Conservation (phyloP, 2,113 vertebrate species). For the Mastomys coucha region DNA sequence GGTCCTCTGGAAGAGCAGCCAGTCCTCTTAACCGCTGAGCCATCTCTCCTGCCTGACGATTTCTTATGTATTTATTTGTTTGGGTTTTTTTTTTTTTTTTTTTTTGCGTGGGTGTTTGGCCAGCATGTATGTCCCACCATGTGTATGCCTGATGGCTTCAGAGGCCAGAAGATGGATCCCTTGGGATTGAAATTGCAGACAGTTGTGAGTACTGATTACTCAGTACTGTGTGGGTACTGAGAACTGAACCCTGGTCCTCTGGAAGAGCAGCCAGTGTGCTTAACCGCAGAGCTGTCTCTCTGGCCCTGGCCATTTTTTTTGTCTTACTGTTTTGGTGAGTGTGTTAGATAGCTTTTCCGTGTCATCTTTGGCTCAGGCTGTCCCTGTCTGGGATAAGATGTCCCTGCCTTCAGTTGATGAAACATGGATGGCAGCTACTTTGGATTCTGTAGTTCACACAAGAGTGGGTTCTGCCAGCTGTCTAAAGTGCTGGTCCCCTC, state of each 20-base stretch:
- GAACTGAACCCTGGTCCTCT: not conserved
- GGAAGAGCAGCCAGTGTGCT: not conserved
- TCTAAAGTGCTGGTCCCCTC: not conserved
- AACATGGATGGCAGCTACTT: not conserved
- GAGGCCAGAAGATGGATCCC: not conserved
- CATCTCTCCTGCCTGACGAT: no score
- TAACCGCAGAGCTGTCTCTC: not conserved
- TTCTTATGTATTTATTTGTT: not conserved
- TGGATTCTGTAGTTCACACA: not conserved
- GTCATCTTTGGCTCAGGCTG: not conserved
- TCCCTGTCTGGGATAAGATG: not conserved
- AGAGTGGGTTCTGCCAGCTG: not conserved
- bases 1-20: no score
- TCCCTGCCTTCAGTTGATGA: not conserved
- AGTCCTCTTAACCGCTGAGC: no score
- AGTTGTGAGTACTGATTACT: not conserved
- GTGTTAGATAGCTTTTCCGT: not conserved
- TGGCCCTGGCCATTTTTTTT: not conserved
- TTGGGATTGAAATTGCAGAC: not conserved
- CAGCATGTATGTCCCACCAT: not conserved
- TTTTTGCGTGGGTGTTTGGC: not conserved
- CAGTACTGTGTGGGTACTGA: not conserved
- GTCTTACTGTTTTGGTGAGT: not conserved
- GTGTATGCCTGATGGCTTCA: not conserved
- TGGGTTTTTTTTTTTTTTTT: not conserved